Evolutionary conservation across 2,797 vertebrate genomes (phyloP), one percentile per base, ranked within the genome.

Genomic region (Mus minutoides): DNA sequence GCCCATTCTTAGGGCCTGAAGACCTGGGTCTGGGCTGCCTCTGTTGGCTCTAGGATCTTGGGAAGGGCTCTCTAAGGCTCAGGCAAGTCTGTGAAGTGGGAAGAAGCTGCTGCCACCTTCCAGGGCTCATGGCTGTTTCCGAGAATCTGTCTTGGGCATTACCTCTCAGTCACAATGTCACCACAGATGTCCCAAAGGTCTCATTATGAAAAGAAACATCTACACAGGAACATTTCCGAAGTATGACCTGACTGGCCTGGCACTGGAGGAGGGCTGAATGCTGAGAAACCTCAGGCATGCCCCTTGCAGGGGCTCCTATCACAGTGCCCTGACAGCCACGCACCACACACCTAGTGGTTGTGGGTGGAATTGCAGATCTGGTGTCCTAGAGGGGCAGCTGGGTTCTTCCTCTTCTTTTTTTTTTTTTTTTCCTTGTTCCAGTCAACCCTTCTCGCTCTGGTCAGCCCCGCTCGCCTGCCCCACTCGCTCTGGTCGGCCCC

Each of bases 301-400:
- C 9, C 31, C 26, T 83, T 37, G 62, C 24, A 0, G 1, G 11
- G 2, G 4, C 29, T 67, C 22, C 19, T 6, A 56, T 22, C 3
- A 26, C 22, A 73, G 37, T 4, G 7, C 34, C 77, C 37, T 14
- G 75, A 21, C 46, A 43, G 17, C 49, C 31, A 29, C 34, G 34
- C 56, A 34, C 34, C 54, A 1, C 91, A 93, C 8, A 17, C 56
- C 79, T 96, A 13, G 71, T 93, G 85, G 34, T 40, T 67, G 64
- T 3, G 0, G 4, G 3, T 75, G 78, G 73, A 90, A 94, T 71
- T 94, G 60, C 89, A 96, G 46, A 62, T 31, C 49, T 10, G 64
- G 62, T 10, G 83, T 83, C 54, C 46, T 2, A 9, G 3, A 19
- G 7, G 5, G 2, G 3, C 2, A 5, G 4, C 8, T 4, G n/a